Conservation (phyloP, 2,113 vertebrate genomes). For the Poeciliopsis retropinna region DNA sequence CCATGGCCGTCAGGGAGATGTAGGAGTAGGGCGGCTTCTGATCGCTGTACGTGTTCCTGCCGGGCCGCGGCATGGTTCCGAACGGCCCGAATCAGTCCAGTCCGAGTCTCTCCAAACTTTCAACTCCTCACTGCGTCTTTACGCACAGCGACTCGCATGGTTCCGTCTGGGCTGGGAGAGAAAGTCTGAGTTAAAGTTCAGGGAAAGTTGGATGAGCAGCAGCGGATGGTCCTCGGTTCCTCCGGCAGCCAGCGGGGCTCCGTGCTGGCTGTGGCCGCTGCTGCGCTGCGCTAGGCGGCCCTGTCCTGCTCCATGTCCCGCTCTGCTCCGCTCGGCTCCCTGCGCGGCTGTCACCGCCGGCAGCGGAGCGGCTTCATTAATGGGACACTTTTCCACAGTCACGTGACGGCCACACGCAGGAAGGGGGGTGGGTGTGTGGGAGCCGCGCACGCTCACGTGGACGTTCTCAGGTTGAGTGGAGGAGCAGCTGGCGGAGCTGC, state of each 20-base stretch:
- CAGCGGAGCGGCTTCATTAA: conserved; percentile 94
- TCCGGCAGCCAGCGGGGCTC: conserved; percentile 60
- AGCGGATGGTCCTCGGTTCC: not conserved
- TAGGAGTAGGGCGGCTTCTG: conserved; percentile 98
- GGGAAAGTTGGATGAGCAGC: conserved; percentile 26
- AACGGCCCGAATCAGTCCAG: not conserved
- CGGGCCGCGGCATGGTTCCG: conserved; percentile 89
- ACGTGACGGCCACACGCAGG: conserved; percentile 83
- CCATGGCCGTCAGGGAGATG: conserved; percentile 96
- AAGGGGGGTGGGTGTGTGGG: conserved; percentile 72
- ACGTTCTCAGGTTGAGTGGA: conserved; percentile 78
- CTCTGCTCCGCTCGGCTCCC: conserved; percentile 81
- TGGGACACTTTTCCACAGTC: conserved; percentile 90
- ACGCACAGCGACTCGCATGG: conserved; percentile 28
- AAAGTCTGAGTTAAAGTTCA: conserved; percentile 17
- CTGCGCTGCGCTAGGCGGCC: conserved; percentile 82
- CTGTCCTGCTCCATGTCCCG: conserved; percentile 69
- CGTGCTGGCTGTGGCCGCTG: conserved; percentile 57
- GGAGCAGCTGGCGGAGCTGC: conserved; percentile 77
- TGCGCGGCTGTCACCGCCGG: conserved; percentile 89
- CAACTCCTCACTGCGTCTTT: conserved; percentile 18
- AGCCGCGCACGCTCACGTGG: conserved; percentile 75
- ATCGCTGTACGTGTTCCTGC: conserved; percentile 94
- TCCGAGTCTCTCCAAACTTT: conserved; percentile 30
- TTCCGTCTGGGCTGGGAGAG: not conserved